phyloP scores from a whole-genome alignment of 2,888 invertebrate species.

The Trachelus tabidus region DNA sequence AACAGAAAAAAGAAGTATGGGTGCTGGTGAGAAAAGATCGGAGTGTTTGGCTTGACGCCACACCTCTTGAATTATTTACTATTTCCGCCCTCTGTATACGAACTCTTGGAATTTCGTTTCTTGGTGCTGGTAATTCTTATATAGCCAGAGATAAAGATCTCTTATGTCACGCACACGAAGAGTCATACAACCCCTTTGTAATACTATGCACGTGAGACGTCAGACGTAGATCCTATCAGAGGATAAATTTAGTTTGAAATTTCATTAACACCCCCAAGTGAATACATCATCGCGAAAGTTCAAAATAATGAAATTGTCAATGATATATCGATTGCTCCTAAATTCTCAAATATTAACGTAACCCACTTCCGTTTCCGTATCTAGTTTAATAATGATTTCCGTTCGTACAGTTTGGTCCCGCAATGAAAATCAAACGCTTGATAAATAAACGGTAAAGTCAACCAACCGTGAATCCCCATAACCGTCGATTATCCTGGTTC shows the following conservation, averaged over 20 bases:
- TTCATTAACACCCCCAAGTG: background rate
- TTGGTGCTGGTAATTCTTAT: background rate
- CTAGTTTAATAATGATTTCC: background rate
- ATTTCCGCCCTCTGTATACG: slow-evolving; percentile 27
- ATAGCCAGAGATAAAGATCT: background rate
- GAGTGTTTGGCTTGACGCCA: slow-evolving; percentile 48
- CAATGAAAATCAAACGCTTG: slow-evolving; percentile 16
- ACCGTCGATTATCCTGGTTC: slow-evolving; percentile 48
- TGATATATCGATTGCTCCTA: background rate
- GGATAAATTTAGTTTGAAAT: background rate
- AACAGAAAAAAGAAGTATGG: slow-evolving; percentile 12
- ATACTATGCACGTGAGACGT: background rate
- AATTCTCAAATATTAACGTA: background rate
- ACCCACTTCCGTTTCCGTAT: background rate
- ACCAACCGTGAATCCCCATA: slow-evolving; percentile 34
- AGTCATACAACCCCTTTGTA: background rate
- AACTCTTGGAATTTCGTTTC: background rate
- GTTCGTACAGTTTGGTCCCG: background rate
- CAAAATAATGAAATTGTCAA: background rate
- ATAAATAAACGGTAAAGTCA: slow-evolving; percentile 49
- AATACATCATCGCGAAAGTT: background rate
- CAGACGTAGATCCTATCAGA: background rate
- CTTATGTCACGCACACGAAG: background rate
- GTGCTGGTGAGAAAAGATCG: slow-evolving; percentile 28
- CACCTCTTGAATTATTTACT: slow-evolving; percentile 51